Evolutionary conservation across 30 jellyfish, hydroid and myxozoan species (phyloP), one percentile per base, ranked within the genome.

Genomic region (Clytia hemisphaerica): DNA sequence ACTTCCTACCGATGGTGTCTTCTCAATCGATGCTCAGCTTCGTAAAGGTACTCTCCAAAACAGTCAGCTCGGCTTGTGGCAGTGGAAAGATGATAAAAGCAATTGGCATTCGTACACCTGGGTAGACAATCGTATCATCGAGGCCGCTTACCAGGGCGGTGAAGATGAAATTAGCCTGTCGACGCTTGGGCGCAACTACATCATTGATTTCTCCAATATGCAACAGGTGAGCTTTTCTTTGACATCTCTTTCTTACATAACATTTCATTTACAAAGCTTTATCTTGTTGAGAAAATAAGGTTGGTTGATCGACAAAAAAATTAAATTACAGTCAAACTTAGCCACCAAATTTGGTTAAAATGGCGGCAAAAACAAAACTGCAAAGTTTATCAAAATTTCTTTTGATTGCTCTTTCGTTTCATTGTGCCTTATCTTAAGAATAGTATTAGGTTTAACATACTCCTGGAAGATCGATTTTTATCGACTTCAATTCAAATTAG

Each of bases 141-240:
- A 88, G 57, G 94, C 97, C 19, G 97, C 97, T 1, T 88, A 88
- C 53, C 97, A 88, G 37, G 74, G 94, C 37, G 84, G 90, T 12
- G 97, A 88, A 59, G 97, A 88, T 42, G 97, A 88, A 54, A 88
- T 88, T 40, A 88, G 94, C 49, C 45, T 88, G 42, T 88, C 97
- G 32, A 88, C 97, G 2, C 93, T 88, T 4, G 97, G 97, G 16
- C 68, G 97, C 53, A 88, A 80, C 68, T 88, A 88, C 59, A 88
- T 88, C 71, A 88, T 88, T 29, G 97, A 88, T 54, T 80, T 88
- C 58, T 61, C 94, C 30, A 88, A 76, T 73, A 73, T 83, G 85
- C 97, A 88, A 50, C 97, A 88, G 93, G 97, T 88, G 15, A 15
- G 76, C 21, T 24, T 16, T 34, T 44, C 6, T 3, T 31, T 38